A percentile compares a stretch with the other conserved stretches of the same genome.
Evolutionary conservation across 92 coral and sea anemone species (phyloP).

Genomic region (Hydrozoanthus gracilis): DNA sequence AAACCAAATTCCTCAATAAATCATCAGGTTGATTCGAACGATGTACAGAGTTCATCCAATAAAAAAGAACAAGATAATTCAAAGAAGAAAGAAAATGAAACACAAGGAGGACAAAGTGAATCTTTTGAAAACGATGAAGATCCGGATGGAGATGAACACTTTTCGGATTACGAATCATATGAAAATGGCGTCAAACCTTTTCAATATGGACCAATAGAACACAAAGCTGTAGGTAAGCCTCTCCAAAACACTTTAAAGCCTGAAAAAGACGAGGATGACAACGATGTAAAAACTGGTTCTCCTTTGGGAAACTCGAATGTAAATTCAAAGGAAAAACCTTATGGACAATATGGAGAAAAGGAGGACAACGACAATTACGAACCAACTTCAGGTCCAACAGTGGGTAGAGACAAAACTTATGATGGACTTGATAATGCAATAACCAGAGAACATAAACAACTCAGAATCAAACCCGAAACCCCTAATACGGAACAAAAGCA

Average conservation of each 20-base stretch:
- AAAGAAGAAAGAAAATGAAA: conserved; percentile 2
- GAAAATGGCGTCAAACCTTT: conserved; percentile 9
- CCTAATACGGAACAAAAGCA: background rate
- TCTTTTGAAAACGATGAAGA: conserved; percentile 16
- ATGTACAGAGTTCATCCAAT: background rate
- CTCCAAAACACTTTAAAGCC: conserved; percentile 16
- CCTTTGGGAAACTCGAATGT: background rate
- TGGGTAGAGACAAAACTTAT: conserved; percentile 59
- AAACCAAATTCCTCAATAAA: background rate
- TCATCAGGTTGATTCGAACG: background rate
- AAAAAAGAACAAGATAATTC: background rate
- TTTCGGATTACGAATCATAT: conserved; percentile 3
- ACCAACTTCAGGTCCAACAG: conserved; percentile 43
- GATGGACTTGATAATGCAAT: conserved; percentile 80
- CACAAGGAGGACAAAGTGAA: background rate
- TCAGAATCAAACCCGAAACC: background rate
- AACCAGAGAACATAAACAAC: conserved; percentile 56
- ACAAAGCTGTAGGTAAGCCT: conserved; percentile 24
- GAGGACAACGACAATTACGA: background rate
- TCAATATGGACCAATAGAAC: conserved; percentile 38
- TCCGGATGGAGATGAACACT: background rate
- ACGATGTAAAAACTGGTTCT: background rate
- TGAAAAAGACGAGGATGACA: background rate
- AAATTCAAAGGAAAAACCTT: background rate
- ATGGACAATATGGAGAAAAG: background rate